Evolutionary conservation across 2,113 vertebrate species (phyloP), one percentile per base, ranked within the genome.

Genomic region (Crotophaga sulcirostris): DNA sequence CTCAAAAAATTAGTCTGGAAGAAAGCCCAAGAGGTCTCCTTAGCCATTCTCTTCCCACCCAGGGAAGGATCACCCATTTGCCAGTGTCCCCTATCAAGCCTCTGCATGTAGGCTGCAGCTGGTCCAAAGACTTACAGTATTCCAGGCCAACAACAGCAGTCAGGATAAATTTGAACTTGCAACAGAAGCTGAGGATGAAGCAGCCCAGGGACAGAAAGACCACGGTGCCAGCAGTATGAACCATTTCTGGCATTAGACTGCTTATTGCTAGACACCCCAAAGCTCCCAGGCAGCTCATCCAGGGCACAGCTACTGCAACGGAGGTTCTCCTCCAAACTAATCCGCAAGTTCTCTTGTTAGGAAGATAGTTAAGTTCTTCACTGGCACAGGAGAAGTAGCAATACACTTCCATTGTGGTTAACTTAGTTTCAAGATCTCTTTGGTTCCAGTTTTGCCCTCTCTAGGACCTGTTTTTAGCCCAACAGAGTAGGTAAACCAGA

Each of bases 221-320:
- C 1, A 1, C 5, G n/a, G 16, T 67, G 66, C 18, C 66, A 79
- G 28, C 0, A 1, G 6, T 1, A 70, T 1, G 13, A 25, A 49
- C n/a, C 42, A 23, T 11, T 67, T 25, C 33, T 59, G 52, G 70
- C 42, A 42, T 7, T 9, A 45, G 40, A 52, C 8, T 83, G 63
- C 63, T 54, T 3, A 62, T 7, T 4, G 18, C 42, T 42, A n/a
- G 52, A 83, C 15, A 55, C 1, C 9, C 6, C 28, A 20, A 24
- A 78, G 47, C 31, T 49, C 11, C 56, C 29, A 56, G 58, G 28
- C 42, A 75, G 51, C 60, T n/a, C 5, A 1, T 3, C 11, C 34
- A 54, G 36, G n/a, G 8, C 24, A 3, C 12, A n/a, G 33, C 60
- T 49, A 33, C 38, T 33, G 45, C 45, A 54, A 9, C 47, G 83